Evolutionary conservation across 1,140 invertebrate genomes (phyloP).

Genomic region (Pinna nobilis): DNA sequence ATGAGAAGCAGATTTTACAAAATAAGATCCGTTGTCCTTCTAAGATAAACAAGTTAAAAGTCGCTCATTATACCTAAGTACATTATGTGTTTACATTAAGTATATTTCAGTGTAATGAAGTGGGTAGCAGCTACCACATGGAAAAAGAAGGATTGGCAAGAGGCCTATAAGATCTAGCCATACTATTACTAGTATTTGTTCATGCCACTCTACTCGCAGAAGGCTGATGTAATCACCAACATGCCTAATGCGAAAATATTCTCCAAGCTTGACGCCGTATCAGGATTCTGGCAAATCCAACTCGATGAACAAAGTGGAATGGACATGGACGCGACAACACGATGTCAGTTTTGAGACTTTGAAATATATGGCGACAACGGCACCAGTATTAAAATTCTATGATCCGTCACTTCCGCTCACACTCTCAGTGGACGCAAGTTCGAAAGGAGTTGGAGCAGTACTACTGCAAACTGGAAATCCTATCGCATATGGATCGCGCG

Average conservation of each 20-base stretch:
- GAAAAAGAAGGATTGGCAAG: too few species aligned
- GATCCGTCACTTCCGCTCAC: slow-evolving; percentile 30
- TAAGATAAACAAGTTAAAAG: too few species aligned
- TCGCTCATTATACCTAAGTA: too few species aligned
- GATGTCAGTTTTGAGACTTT: not conserved
- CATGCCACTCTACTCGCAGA: too few species aligned
- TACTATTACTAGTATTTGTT: too few species aligned
- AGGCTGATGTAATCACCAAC: slow-evolving; percentile 3
- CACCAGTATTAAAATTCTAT: slow-evolving; percentile 41
- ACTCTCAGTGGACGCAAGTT: slow-evolving; percentile 43
- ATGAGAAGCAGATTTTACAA: too few species aligned
- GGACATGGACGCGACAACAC: not conserved
- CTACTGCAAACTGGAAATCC: slow-evolving; percentile 27
- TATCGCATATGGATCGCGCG: not conserved
- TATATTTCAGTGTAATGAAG: too few species aligned
- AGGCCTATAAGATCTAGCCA: too few species aligned
- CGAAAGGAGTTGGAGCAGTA: slow-evolving; percentile 44
- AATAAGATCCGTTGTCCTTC: too few species aligned
- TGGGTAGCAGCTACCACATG: too few species aligned
- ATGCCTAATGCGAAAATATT: slow-evolving; percentile 12
- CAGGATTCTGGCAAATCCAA: slow-evolving; percentile 4
- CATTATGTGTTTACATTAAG: too few species aligned
- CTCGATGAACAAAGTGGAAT: not conserved
- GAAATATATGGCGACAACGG: not conserved
- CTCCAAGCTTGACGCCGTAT: not conserved